Evolutionary conservation across 2,113 vertebrate species (phyloP), one percentile per base, ranked within the genome.

Genomic region (Shinisaurus crocodilurus): DNA sequence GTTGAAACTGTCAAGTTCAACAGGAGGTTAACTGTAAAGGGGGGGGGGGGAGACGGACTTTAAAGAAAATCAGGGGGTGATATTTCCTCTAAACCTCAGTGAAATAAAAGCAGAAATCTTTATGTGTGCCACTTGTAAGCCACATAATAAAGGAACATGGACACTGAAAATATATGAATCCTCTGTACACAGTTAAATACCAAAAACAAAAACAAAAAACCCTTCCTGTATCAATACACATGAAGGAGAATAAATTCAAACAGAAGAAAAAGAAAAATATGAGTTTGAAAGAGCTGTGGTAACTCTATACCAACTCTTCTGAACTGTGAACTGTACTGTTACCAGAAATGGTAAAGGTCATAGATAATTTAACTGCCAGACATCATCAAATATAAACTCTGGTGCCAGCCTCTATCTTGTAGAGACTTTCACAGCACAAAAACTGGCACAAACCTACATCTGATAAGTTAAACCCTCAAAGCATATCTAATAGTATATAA

Each of bases 1-100:
- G 85, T 91, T 92, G 34, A 92, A 90, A 81, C 63, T 0, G 0
- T 67, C 57, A 48, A 93, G 89, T 93, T 96, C 91, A 93, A 80
- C 3, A 20, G 74, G 63, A 95, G 86, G 87, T 95, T 93, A 95
- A 91, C 65, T 65, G 34, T 85, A 93, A 86, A n/a, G 50, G 15
- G 87, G 82, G 45, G 65, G 10, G 9, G 18, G 13, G 6, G 27
- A 43, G 43, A 34, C 27, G 60, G 65, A 65, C 82, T 89, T 48
- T 48, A 70, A 87, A 84, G 72, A 50, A 77, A 87, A 12, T n/a
- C 13, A 88, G 43, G 88, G 23, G 74, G 65, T 32, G 34, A 15
- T 9, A 40, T 75, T 91, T 45, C 67, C 63, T 37, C 75, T 81
- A 90, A 90, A 72, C 43, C n/a, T 34, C 77, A 70, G 20, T 37